These are phyloP conservation scores for Zootoca vivipara DNA, from an alignment of 2,113 vertebrate species.

Conservation along the genomic window DNA sequence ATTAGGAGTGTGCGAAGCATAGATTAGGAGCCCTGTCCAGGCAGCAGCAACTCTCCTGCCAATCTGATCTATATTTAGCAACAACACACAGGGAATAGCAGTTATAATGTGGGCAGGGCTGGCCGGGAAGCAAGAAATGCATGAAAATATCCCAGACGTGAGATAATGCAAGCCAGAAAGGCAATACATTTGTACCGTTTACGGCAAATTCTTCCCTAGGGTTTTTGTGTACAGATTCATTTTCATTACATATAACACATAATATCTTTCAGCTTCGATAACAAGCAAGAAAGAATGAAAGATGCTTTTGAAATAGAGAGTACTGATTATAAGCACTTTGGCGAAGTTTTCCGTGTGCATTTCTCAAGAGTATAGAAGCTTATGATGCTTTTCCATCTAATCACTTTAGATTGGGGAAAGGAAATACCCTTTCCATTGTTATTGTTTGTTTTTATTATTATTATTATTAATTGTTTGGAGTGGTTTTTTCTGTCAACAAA, in stretches of 20 bases:
- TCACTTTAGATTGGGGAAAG: background rate
- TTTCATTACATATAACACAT: conserved; percentile 18
- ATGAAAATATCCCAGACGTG: conserved; percentile 30
- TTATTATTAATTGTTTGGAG: too few species aligned
- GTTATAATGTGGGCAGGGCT: conserved; percentile 66
- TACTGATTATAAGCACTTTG: conserved; percentile 28
- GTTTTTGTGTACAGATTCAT: conserved; percentile 40
- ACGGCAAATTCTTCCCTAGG: conserved; percentile 39
- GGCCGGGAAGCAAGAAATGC: conserved; percentile 51
- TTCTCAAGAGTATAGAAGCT: background rate
- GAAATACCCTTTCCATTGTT: background rate
- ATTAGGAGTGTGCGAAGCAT: conserved; percentile 73
- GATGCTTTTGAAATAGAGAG: conserved; percentile 24
- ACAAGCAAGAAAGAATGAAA: background rate
- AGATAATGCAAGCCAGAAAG: conserved; percentile 8
- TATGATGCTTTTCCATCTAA: conserved; percentile 25
- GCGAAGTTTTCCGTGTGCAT: conserved; percentile 31
- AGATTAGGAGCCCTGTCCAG: conserved; percentile 51
- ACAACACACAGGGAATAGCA: conserved; percentile 64
- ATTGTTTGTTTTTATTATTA: too few species aligned
- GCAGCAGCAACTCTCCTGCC: conserved; percentile 60
- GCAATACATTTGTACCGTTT: background rate
- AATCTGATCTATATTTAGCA: conserved; percentile 78
- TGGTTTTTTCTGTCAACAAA: background rate
- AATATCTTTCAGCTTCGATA: background rate